phyloP scores from a whole-genome alignment of 1,140 invertebrate species.

The Zaprionus ghesquierei region DNA sequence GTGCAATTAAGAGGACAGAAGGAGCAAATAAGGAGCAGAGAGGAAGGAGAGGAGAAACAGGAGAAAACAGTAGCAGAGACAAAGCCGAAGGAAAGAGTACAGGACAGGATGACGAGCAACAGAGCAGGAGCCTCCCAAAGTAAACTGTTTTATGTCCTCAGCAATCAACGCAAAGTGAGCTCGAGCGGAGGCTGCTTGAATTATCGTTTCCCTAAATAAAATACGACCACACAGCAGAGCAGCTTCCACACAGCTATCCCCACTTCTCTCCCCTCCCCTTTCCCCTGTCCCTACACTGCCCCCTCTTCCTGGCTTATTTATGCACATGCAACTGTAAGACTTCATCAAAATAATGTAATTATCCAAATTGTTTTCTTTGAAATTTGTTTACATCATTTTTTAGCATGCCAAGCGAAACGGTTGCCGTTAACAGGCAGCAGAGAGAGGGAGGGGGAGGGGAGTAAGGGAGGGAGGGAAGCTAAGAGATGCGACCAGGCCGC shows the following conservation, averaged over 20 bases:
- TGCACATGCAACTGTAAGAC: conserved; percentile 68
- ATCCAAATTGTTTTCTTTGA: conserved; percentile 81
- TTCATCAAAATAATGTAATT: conserved; percentile 79
- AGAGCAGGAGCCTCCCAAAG: background rate
- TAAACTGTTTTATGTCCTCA: background rate
- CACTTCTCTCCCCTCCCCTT: background rate
- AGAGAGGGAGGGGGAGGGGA: background rate
- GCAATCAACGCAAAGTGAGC: background rate
- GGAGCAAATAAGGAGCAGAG: too few relatives aligned
- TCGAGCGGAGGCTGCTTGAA: background rate
- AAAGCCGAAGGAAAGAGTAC: too few relatives aligned
- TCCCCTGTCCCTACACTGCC: too few relatives aligned
- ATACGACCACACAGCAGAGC: conserved; percentile 56
- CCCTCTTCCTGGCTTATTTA: conserved; percentile 33
- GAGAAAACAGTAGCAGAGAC: too few relatives aligned
- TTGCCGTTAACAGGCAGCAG: too few relatives aligned
- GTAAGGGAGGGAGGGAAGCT: background rate
- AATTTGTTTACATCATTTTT: conserved; percentile 77
- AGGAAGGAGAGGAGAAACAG: too few relatives aligned
- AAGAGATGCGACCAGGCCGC: background rate
- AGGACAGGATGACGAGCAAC: too few relatives aligned
- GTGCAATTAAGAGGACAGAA: too few relatives aligned
- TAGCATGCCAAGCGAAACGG: conserved; percentile 3
- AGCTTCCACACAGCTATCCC: background rate
- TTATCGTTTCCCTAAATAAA: background rate